A percentile compares a stretch with the other conserved stretches of the same genome.
Conservation (phyloP, 2,888 invertebrate species). For the Cosmopolites sordidus region DNA sequence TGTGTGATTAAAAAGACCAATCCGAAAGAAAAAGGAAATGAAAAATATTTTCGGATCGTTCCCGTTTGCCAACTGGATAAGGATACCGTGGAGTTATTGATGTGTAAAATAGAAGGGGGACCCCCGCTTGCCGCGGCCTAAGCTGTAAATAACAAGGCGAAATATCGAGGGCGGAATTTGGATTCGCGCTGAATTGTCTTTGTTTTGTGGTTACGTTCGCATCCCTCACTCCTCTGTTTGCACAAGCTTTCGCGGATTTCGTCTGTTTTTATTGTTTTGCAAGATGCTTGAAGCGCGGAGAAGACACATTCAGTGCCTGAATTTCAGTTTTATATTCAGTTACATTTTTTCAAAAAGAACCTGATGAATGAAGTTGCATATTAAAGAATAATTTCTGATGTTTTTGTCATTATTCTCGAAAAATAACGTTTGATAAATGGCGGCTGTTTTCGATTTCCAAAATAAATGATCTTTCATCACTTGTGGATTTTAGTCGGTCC, state of each 20-base stretch:
- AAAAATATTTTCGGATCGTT: not conserved
- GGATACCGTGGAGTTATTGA: conserved; percentile 17
- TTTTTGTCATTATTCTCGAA: no score
- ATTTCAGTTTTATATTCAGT: no score
- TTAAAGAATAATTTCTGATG: no score
- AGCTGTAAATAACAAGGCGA: conserved; percentile 1
- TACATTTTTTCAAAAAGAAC: no score
- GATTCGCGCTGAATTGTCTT: not conserved
- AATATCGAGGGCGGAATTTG: not conserved
- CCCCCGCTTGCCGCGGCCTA: not conserved
- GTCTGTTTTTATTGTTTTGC: no score
- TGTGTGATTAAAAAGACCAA: not conserved
- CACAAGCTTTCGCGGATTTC: not conserved
- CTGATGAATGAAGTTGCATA: no score
- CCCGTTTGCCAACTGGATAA: not conserved
- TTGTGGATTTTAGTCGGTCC: no score
- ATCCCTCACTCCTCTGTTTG: not conserved
- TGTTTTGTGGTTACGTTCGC: not conserved
- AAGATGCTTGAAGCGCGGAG: no score
- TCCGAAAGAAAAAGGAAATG: not conserved
- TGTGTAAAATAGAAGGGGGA: conserved; percentile 18
- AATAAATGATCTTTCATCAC: no score
- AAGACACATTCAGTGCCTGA: no score
- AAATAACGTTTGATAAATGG: no score
- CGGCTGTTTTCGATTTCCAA: no score